Base-by-base conservation (phyloP, 2,113 vertebrate genomes). In the Athene cunicularia region DNA sequence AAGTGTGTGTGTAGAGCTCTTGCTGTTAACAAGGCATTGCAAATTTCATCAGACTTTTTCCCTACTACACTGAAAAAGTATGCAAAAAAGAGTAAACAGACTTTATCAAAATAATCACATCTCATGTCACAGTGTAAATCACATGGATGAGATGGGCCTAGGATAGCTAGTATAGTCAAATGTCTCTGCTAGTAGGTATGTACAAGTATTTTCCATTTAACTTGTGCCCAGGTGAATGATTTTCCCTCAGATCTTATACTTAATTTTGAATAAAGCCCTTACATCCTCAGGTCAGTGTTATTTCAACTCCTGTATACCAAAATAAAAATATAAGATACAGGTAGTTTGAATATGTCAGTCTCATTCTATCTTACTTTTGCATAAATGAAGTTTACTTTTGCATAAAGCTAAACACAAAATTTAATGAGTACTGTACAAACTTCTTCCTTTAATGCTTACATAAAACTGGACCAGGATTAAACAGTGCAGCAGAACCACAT, bases 61-160 rank as follows among this genome's bases (percentile, higher is more conserved):
- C 91, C 55, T 84, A 71, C n/a, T 35, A 20, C 8, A 27, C 21
- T 45, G 28, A 93, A 91, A 62, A 14, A 14, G 8, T 67, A 91
- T 92, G 91, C 86, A 96, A 96, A 96, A 76, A 70, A 55, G 63
- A 59, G 41, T 47, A 88, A 92, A 91, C 0, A 5, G 9, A n/a
- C n/a, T 19, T 77, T 66, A 74, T 32, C 88, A 81, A 81, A 86
- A 89, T 63, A 96, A 94, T 94, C 37, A 12, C 84, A 92, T 94
- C 86, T 86, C 89, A 50, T 80, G 52, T 80, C 86, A 55, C 50
- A 74, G 84, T 67, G 95, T 71, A 96, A 96, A 96, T 96, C 52
- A 59, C 37, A 89, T 21, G 17, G 37, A 62, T 16, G 11, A 93
- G 76, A 75, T 71, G 15, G 49, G 50, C 47, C 71, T 60, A 56